These are phyloP conservation scores for Disparrhopalites patrizii DNA, from an alignment of 2,888 invertebrate genomes.

Conservation along the genomic window DNA sequence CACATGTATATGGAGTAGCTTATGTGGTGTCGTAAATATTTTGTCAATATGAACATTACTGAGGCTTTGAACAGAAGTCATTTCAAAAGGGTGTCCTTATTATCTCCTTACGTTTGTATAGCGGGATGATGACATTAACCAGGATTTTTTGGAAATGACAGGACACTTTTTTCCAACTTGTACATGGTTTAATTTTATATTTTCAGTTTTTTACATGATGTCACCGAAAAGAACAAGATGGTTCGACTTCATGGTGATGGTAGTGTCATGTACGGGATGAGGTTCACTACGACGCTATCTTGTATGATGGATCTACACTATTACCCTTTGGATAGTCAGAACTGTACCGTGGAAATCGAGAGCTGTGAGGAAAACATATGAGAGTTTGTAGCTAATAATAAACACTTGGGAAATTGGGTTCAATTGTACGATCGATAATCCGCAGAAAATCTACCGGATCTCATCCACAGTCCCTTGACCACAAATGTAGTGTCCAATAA, in stretches of 20 bases:
- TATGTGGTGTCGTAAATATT: too few relatives aligned
- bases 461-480: too few relatives aligned
- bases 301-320: conserved; percentile 61
- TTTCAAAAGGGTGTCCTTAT: neutral
- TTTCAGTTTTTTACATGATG: conserved; percentile 57
- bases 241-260: conserved; percentile 58
- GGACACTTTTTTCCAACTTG: neutral
- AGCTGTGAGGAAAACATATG: conserved; percentile 54
- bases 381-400: neutral
- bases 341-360: conserved; percentile 61
- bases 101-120: neutral
- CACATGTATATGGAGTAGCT: neutral
- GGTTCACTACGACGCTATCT: conserved; percentile 59
- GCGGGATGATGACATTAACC: neutral
- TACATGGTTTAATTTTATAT: neutral
- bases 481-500: too few relatives aligned
- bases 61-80: too few relatives aligned
- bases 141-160: neutral
- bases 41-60: too few relatives aligned
- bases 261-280: conserved; percentile 59
- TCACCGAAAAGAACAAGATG: conserved; percentile 61
- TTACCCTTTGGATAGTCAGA: conserved; percentile 59
- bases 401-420: too few relatives aligned
- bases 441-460: too few relatives aligned
- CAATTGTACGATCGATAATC: too few relatives aligned